phyloP scores from a whole-genome alignment of 2,113 vertebrate genomes.

The Rhinoderma darwinii region DNA sequence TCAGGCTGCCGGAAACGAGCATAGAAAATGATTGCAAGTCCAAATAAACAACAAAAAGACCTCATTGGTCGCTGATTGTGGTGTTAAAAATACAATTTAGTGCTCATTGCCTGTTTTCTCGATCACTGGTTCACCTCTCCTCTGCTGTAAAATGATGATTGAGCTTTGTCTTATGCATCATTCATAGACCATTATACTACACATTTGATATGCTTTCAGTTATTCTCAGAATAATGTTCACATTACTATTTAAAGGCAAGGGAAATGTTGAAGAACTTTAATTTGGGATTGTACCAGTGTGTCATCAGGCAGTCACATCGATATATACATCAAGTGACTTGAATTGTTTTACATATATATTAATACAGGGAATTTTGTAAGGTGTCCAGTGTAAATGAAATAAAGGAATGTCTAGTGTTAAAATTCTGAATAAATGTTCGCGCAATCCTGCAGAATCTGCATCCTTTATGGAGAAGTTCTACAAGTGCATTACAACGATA shows the following conservation, averaged over 20 bases:
- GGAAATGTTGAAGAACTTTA: constrained; percentile 1
- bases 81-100: constrained; percentile 8
- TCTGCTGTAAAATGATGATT: not conserved
- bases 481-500: not conserved
- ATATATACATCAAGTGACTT: not conserved
- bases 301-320: not conserved
- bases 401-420: not conserved
- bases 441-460: not conserved
- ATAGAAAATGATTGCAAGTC: not conserved
- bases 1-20: not conserved
- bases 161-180: constrained; percentile 9
- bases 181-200: constrained; percentile 5
- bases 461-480: not conserved
- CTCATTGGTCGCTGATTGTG: not conserved
- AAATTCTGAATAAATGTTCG: not conserved
- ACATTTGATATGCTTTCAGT: constrained; percentile 1
- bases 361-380: not conserved
- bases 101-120: constrained; percentile 10
- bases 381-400: not conserved
- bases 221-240: constrained; percentile 34
- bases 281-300: not conserved
- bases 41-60: not conserved
- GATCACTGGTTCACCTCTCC: not conserved
- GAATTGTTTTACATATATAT: not conserved
- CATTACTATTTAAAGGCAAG: constrained; percentile 4